Base-by-base conservation (phyloP, 2,888 invertebrate genomes). In the Nycteola revayana region DNA sequence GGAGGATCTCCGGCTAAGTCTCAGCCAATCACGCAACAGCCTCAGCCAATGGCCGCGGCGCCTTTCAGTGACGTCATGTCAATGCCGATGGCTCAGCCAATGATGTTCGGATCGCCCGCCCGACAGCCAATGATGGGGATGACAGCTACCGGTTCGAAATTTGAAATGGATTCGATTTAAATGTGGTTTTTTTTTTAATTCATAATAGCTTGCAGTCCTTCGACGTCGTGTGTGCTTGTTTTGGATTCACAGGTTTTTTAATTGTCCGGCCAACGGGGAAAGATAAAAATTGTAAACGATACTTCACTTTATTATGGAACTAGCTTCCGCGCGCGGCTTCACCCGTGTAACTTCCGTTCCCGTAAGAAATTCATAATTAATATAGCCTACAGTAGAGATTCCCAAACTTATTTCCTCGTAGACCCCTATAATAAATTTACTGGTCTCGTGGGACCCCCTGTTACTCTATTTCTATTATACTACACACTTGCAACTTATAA, bases 1-100 rank as follows among this genome's bases (percentile, higher is more conserved):
- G 93, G 92, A 29, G 91, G 92, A 39, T 92, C 92, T 32, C 92
- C 92, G 29, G 82, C 85, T 32, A 81, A 80, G 39, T 50, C 62
- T 54, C 59, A 72, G 45, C 78, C 81, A 21, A 73, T 80, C 56
- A 78, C 80, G 23, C 81, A 80, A 44, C 82, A 78, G 50, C 77
- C 75, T 38, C 75, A 73, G 49, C 75, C 75, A 47, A 82, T 80
- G 65, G 77, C 81, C 70, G 60, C 70, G 38, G 79, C 77, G 63
- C 66, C 74, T 40, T 81, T 79, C 69, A 63, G 67, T 62, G 84
- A 83, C 70, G 74, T 74, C 72, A 79, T 86, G 67, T 63, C 73
- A 11, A 71, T 72, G 75, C 66, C 63, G 64, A 72, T 75, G 73
- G 56, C 69, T n/a, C 84, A 81, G 62, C 78, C 80, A 7, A 77